A percentile compares a stretch with the other conserved stretches of the same genome.
Conservation (phyloP, 64 coral and sea anemone species). For the Porites australiensis region DNA sequence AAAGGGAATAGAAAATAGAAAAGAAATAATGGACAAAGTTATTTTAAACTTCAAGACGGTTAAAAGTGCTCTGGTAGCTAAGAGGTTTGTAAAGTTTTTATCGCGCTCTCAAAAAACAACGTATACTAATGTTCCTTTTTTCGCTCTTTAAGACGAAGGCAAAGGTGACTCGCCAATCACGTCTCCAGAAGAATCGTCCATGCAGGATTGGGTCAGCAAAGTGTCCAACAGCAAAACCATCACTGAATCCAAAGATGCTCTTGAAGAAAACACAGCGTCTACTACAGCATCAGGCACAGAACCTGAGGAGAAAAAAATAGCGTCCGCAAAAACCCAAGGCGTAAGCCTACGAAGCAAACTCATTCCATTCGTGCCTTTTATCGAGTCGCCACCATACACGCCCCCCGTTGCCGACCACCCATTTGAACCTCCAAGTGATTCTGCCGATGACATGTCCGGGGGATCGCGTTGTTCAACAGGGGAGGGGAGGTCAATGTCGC, state of each 20-base stretch:
- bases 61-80: too few species aligned
- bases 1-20: too few species aligned
- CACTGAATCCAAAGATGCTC: conserved; percentile 3
- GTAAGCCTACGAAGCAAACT: conserved; percentile 49
- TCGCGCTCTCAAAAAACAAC: neutral
- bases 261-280: neutral
- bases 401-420: conserved; percentile 55
- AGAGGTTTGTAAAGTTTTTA: too few species aligned
- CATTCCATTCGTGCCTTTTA: conserved; percentile 68
- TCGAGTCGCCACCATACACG: conserved; percentile 38
- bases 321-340: neutral
- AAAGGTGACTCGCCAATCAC: conserved; percentile 27
- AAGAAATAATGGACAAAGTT: too few species aligned
- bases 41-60: too few species aligned
- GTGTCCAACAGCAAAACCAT: neutral
- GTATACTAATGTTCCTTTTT: neutral
- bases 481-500: conserved; percentile 64
- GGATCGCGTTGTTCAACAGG: conserved; percentile 3
- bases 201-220: conserved; percentile 25
- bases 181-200: conserved; percentile 55
- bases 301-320: conserved; percentile 4
- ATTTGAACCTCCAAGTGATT: conserved; percentile 62
- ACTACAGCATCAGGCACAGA: conserved; percentile 6
- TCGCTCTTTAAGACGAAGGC: conserved; percentile 56
- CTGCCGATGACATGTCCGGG: conserved; percentile 16